phyloP scores from a whole-genome alignment of 2,113 vertebrate genomes.

The Perca schrenkii region DNA sequence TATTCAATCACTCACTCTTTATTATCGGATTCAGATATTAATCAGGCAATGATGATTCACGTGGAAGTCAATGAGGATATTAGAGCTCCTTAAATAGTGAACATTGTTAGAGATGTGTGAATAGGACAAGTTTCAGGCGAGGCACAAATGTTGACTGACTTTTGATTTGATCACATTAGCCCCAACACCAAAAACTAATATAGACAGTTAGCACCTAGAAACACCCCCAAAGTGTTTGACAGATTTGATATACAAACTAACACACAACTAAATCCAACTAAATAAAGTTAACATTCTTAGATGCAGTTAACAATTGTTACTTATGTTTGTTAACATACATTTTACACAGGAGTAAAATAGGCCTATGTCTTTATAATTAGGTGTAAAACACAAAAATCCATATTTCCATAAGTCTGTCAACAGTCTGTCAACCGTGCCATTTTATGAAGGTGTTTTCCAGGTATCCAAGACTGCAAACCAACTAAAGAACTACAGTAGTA shows the following conservation, averaged over 20 bases:
- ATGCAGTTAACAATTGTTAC: background rate
- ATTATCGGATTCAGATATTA: conserved; percentile 10
- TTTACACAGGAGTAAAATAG: background rate
- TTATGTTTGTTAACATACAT: background rate
- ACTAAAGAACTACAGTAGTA: background rate
- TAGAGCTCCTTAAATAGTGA: background rate
- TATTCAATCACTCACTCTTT: background rate
- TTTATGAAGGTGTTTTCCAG: conserved; percentile 3
- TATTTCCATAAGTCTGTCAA: background rate
- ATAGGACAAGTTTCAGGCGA: background rate
- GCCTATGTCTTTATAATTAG: background rate
- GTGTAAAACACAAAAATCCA: background rate
- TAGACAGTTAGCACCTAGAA: background rate
- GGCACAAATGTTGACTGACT: background rate
- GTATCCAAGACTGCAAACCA: conserved; percentile 5
- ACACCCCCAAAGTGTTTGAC: background rate
- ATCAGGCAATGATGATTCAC: conserved; percentile 14
- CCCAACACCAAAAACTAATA: background rate
- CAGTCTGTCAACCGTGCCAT: background rate
- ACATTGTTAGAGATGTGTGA: background rate
- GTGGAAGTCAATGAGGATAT: background rate
- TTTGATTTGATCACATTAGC: conserved; percentile 14
- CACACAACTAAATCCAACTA: background rate
- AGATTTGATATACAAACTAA: conserved; percentile 1
- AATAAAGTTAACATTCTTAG: background rate